Conservation (phyloP, 2,113 vertebrate species). For the Siniperca chuatsi region DNA sequence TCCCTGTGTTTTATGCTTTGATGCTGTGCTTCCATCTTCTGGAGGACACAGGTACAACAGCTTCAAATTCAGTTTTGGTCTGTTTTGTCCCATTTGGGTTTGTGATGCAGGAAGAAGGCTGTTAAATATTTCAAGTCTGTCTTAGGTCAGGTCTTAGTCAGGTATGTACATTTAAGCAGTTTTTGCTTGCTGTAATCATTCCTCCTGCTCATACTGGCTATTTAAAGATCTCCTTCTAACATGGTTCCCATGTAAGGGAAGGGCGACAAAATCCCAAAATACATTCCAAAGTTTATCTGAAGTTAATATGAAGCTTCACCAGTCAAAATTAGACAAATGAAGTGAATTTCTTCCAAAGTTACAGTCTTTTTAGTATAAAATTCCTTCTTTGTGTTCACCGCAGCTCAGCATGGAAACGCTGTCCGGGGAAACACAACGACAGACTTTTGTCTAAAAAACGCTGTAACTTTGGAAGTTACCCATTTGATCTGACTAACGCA, state of each 20-base stretch:
- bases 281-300: background rate
- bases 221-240: background rate
- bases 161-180: background rate
- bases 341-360: too few species aligned
- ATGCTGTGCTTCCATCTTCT: conserved; percentile 38
- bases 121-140: background rate
- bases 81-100: background rate
- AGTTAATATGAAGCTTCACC: background rate
- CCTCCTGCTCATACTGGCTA: background rate
- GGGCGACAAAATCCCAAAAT: background rate
- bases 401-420: background rate
- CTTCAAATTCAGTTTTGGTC: background rate
- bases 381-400: background rate
- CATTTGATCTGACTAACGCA: too few species aligned
- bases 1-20: background rate
- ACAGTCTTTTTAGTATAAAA: too few species aligned
- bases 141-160: too few species aligned
- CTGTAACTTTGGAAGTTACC: too few species aligned
- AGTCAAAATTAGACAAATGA: background rate
- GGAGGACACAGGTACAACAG: background rate
- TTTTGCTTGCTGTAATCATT: background rate
- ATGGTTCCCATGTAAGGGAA: background rate
- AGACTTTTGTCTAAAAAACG: background rate
- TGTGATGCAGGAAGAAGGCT: background rate
- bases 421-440: background rate